Conservation (phyloP, 2,888 invertebrate species). For the Leucophenga montana region DNA sequence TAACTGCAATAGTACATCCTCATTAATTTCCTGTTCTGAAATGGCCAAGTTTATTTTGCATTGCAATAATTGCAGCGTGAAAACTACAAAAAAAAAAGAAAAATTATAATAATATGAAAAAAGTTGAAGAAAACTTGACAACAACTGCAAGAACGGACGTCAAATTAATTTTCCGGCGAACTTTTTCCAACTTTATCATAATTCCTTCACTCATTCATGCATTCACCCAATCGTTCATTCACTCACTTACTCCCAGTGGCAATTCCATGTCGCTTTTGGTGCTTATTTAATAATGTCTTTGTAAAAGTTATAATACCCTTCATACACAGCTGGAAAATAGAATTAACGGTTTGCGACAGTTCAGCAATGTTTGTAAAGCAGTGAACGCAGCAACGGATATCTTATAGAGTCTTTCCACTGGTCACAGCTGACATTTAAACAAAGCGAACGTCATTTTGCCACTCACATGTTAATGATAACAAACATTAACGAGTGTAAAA, state of each 20-base stretch:
- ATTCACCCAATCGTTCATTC: neutral
- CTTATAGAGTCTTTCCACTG: too few species aligned
- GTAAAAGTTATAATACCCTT: neutral
- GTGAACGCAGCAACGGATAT: too few species aligned
- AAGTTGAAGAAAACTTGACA: neutral
- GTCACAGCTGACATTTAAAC: too few species aligned
- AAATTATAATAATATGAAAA: too few species aligned
- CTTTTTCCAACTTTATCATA: conserved; percentile 4
- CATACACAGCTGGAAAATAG: too few species aligned
- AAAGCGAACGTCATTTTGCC: too few species aligned
- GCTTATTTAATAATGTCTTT: conserved; percentile 9
- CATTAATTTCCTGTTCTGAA: neutral
- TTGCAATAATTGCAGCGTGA: neutral
- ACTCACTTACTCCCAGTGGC: neutral
- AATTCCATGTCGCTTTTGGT: too few species aligned
- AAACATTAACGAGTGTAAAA: too few species aligned
- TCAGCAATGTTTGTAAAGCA: too few species aligned
- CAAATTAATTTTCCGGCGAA: conserved; percentile 25
- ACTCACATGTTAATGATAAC: too few species aligned
- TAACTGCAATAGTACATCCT: neutral
- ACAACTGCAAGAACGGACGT: conserved; percentile 4
- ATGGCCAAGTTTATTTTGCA: neutral
- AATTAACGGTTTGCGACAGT: too few species aligned
- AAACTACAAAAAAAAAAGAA: neutral
- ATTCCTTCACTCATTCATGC: neutral